Conservation (phyloP, 2,888 invertebrate species). For the Heliconius erato region DNA sequence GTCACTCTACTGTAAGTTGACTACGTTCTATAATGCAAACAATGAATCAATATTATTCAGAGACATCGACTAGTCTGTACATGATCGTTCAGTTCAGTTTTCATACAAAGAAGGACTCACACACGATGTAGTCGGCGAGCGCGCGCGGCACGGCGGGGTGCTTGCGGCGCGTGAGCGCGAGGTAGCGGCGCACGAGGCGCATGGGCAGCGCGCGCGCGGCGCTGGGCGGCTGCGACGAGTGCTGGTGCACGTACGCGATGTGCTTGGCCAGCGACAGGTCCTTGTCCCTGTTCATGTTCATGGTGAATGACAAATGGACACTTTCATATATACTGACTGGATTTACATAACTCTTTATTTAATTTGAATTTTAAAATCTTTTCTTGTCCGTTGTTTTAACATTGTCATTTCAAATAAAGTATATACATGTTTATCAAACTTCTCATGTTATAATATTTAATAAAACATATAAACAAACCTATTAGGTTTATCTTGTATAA, state of each 20-base stretch:
- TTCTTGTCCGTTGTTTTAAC: neutral
- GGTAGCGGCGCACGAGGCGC: constrained; percentile 97
- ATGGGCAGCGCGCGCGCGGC: constrained; percentile 93
- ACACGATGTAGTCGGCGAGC: constrained; percentile 95
- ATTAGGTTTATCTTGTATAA: constrained; percentile 93
- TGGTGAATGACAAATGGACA: no score
- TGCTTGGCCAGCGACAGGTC: constrained; percentile 96
- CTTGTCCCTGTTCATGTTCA: constrained; percentile 80
- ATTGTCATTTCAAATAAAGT: neutral
- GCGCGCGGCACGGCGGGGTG: constrained; percentile 94
- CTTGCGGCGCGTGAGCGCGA: constrained; percentile 95
- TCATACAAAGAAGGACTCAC: constrained; percentile 66
- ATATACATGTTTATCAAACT: neutral
- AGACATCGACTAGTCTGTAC: no score
- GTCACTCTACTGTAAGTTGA: no score
- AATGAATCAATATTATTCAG: no score
- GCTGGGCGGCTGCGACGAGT: constrained; percentile 94
- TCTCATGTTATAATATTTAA: neutral
- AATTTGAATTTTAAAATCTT: no score
- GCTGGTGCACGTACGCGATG: constrained; percentile 98
- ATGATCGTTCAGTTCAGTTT: no score
- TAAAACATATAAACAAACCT: constrained; percentile 65
- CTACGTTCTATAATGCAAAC: no score
- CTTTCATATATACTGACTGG: no score
- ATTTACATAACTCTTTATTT: no score